Evolutionary conservation across 2,113 vertebrate genomes (phyloP), one percentile per base, ranked within the genome.

Genomic region (Heliornis fulica): DNA sequence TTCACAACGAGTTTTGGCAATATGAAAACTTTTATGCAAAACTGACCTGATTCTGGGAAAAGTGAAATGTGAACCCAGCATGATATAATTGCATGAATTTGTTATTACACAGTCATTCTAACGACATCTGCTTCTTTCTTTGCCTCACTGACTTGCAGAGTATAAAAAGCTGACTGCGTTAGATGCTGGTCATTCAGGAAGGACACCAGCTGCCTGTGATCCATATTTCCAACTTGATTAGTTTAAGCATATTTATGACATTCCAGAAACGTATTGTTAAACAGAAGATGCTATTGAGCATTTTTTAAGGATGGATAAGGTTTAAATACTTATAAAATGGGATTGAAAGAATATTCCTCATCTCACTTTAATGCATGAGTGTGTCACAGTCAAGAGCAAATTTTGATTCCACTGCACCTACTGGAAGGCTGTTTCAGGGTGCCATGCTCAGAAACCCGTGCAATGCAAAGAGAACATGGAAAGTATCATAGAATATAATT

Each of bases 51-150:
- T 94, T 94, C 63, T 94, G 46, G n/a, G 45, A 83, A 86, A 83
- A 83, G 51, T 63, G 46, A 74, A 90, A 90, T 40, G 19, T 83
- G 85, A 93, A 77, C 93, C 60, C 87, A 96, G 83, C 90, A 53
- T 60, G 93, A 84, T 63, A 88, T 93, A 92, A 95, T 77, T 91
- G 71, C 93, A 92, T 43, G 71, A 4, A 74, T 93, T 91, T 91
- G 59, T 83, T 93, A 56, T 83, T 59, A 77, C 56, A 82, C 50
- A 66, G 83, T 2, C 70, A 60, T 74, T 25, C 71, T 12, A 94
- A 89, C 0, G 59, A 88, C 87, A 95, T 90, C 91, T 93, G 93
- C 60, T 94, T 60, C 93, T 53, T 68, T 46, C 82, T n/a, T 16
- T 92, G 93, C 94, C 85, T 94, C 82, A 20, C 69, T 93, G 90